Conservation (phyloP, 1,140 invertebrate genomes). For the Leptinotarsa lineolata region DNA sequence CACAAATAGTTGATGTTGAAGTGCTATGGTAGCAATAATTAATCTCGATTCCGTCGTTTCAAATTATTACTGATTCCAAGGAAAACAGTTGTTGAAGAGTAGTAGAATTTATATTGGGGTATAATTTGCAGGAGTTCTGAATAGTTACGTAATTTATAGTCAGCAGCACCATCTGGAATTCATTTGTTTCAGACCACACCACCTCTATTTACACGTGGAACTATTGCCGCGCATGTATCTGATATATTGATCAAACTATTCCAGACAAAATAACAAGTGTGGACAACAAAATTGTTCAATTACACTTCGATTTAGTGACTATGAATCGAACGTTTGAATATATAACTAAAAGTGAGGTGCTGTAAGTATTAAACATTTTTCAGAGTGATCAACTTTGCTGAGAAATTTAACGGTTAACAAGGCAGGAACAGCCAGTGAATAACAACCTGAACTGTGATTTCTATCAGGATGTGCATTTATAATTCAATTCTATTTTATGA, state of each 20-base stretch:
- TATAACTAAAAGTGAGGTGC: slow-evolving; percentile 5
- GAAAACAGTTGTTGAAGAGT: no score
- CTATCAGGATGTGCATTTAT: no score
- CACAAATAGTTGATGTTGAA: no score
- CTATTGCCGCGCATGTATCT: slow-evolving; percentile 16
- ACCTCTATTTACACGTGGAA: slow-evolving; percentile 3
- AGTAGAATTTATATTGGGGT: not conserved
- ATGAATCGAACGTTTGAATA: not conserved
- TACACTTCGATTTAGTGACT: not conserved
- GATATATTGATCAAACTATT: slow-evolving; percentile 22
- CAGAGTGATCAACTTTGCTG: no score
- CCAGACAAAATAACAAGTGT: slow-evolving; percentile 8
- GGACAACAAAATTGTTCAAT: slow-evolving; percentile 7
- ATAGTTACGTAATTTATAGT: not conserved
- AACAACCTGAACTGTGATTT: no score
- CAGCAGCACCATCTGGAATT: not conserved
- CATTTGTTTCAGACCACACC: not conserved
- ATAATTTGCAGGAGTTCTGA: not conserved
- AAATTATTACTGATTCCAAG: no score
- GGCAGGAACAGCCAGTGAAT: no score
- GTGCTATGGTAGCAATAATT: no score
- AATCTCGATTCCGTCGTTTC: no score
- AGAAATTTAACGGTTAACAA: no score
- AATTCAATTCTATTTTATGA: no score
- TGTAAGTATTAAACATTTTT: not conserved